These are phyloP conservation scores for Echiichthys vipera DNA, from an alignment of 2,797 vertebrate species.

Conservation along the genomic window DNA sequence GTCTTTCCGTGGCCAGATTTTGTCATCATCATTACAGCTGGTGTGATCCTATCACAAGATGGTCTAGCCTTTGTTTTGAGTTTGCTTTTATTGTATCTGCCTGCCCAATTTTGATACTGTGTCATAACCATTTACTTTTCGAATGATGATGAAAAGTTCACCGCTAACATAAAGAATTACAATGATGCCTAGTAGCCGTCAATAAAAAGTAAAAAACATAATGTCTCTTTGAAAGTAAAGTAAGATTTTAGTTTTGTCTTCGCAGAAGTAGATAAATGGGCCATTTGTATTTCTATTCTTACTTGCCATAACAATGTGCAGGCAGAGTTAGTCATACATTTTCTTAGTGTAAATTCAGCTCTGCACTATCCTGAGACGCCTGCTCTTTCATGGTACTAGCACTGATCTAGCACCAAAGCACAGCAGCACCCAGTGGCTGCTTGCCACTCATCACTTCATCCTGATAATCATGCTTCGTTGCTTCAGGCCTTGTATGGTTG, in stretches of 20 bases:
- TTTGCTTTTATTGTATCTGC: not conserved
- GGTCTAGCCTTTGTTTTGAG: not conserved
- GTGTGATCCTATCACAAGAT: no score
- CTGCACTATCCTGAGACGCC: not conserved
- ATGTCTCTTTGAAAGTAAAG: not conserved
- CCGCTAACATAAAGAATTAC: not conserved
- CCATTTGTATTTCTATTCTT: not conserved
- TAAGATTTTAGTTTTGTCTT: not conserved
- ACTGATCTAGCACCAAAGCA: not conserved
- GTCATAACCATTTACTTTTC: not conserved
- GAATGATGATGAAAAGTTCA: not conserved
- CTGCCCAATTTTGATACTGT: not conserved
- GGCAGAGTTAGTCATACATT: not conserved
- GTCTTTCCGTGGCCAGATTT: no score
- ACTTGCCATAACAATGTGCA: not conserved
- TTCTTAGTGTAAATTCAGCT: slow-evolving; percentile 1
- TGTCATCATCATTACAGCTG: no score
- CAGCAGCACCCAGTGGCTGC: slow-evolving; percentile 16
- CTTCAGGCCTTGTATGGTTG: slow-evolving; percentile 70
- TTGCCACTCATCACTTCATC: slow-evolving; percentile 35
- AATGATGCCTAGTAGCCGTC: not conserved
- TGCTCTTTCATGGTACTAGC: not conserved
- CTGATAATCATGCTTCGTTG: slow-evolving; percentile 54
- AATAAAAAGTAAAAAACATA: not conserved
- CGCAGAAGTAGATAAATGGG: not conserved